Base-by-base conservation (phyloP, 2,888 invertebrate species). In the Orthosia gothica region DNA sequence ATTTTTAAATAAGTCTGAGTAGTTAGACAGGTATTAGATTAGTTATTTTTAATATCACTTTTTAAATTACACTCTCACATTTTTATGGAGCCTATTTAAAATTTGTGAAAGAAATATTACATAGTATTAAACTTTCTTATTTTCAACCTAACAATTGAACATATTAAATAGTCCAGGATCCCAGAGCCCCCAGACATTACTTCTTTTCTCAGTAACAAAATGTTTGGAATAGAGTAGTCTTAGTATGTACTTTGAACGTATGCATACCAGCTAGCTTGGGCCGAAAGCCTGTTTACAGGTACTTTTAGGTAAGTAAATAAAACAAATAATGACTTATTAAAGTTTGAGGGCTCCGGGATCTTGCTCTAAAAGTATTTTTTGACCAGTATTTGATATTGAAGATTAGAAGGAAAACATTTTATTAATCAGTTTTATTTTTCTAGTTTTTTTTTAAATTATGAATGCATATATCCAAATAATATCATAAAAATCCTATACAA, bases 1-100 rank as follows among this genome's bases (percentile, higher is more conserved):
- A 79, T 84, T 87, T 86, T 82, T 83, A 71, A 40, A 40, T 86
- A 90, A 90, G 90, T 90, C 90, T 90, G 89, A 89, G 79, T 87
- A 82, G 57, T 18, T 70, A 80, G 59, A 45, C 73, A 82, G 68
- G 66, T 78, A 76, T 65, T 70, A 79, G 76, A 52, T 82, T 62
- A 81, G 65, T 73, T 82, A 84, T 76, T 75, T 81, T 70, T 76
- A 80, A 76, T 70, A 73, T 62, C 59, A 68, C 73, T 70, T 69
- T 69, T 69, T 18, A 69, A 55, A 66, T 75, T 12, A 52, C 45
- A 26, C 16, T 45, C 32, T 70, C 76, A 77, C 58, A 47, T 58
- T 57, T 66, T 49, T 26, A 65, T 52, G 3, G 1, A 70, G 11
- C 16, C 23, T 45, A 18, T 59, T 40, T 11, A 12, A 9, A 49